These are phyloP conservation scores for Oscheius sp. DNA, from an alignment of 2,888 invertebrate species.

Conservation along the genomic window DNA sequence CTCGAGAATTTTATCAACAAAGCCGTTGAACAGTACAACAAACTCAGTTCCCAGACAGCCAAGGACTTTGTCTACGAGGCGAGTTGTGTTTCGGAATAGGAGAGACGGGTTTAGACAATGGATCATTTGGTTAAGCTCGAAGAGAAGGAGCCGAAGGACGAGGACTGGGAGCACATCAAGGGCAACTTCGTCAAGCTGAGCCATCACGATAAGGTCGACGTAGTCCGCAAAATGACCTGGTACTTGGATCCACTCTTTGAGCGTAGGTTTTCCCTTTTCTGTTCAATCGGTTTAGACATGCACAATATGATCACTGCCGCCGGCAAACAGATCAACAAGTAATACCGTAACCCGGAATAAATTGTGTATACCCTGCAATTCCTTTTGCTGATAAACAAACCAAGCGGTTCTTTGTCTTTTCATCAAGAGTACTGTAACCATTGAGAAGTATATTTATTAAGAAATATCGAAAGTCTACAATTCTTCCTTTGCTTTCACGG, in stretches of 20 bases:
- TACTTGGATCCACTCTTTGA: conserved; percentile 2
- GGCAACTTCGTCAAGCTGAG: conserved; percentile 1
- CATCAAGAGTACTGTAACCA: too few relatives aligned
- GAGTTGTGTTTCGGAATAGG: neutral
- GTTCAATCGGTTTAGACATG: too few relatives aligned
- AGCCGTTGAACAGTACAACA: neutral
- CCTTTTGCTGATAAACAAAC: too few relatives aligned
- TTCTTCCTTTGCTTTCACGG: conserved; percentile 1
- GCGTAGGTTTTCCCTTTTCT: neutral
- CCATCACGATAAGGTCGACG: neutral
- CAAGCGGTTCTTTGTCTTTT: too few relatives aligned
- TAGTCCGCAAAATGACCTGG: conserved; percentile 17
- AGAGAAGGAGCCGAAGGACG: neutral
- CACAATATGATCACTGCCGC: too few relatives aligned
- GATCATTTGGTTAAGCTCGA: neutral
- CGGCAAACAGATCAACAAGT: too few relatives aligned
- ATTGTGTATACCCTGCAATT: too few relatives aligned
- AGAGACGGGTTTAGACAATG: neutral
- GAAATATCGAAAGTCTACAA: neutral
- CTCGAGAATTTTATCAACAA: neutral
- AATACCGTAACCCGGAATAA: too few relatives aligned
- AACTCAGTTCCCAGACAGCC: neutral
- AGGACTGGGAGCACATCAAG: neutral
- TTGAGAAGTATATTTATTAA: too few relatives aligned
- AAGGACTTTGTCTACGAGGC: conserved; percentile 16